Conservation (phyloP, 2,113 vertebrate genomes). For the Cnemophilus loriae region DNA sequence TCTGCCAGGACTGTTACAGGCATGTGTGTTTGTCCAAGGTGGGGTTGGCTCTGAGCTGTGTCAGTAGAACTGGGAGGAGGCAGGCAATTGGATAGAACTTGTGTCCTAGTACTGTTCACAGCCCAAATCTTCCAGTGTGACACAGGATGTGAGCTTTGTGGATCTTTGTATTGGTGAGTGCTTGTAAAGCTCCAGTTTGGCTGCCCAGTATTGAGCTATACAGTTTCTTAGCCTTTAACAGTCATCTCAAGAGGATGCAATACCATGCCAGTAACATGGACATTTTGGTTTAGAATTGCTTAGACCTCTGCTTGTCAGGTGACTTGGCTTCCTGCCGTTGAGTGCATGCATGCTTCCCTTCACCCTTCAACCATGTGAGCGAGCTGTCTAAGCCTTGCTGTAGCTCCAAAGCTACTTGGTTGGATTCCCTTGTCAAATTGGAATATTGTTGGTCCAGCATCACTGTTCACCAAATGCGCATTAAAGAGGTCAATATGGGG, state of each 20-base stretch:
- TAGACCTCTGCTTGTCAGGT: background rate
- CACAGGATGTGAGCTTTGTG: background rate
- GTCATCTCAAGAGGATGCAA: background rate
- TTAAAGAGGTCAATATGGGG: background rate
- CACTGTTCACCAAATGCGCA: background rate
- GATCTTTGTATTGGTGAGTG: background rate
- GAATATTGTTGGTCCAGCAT: background rate
- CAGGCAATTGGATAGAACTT: background rate
- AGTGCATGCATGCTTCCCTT: background rate
- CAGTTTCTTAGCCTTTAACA: background rate
- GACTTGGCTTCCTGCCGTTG: background rate
- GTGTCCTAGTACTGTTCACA: background rate
- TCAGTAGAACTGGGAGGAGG: background rate
- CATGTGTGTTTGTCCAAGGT: background rate
- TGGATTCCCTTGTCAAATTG: background rate
- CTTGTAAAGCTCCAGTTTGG: background rate
- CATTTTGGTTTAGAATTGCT: background rate
- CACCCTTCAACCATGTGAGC: rapidly evolving
- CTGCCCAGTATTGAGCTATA: background rate
- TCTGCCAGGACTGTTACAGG: background rate
- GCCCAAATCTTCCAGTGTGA: background rate
- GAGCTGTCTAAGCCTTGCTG: background rate
- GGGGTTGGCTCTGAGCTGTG: background rate
- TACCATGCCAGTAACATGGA: background rate
- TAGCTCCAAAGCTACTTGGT: background rate